Evolutionary conservation across 2,797 vertebrate species (phyloP), one percentile per base, ranked within the genome.

Genomic region (Lemur catta): DNA sequence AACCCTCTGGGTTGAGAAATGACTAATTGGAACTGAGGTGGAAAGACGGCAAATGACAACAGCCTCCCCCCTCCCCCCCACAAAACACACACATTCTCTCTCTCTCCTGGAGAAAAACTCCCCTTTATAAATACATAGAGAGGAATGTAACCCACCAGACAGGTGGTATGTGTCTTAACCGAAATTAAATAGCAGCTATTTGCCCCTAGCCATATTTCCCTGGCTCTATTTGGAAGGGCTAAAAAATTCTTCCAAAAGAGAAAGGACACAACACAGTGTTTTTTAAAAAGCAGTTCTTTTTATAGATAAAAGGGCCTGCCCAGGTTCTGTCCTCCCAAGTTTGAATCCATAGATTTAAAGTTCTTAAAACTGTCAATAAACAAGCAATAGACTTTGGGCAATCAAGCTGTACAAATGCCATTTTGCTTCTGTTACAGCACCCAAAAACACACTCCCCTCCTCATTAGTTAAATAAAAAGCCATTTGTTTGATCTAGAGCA

Each of bases 401-500:
- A 63, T 84, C 72, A 92, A 90, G 63, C 46, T 89, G 67, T 59
- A 95, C 61, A 91, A 96, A 94, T 79, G 65, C 28, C 85, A 84
- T 46, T 94, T 69, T 78, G 75, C 91, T 93, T 89, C 61, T 50
- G 74, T 94, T 84, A 72, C 26, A 95, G 71, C 38, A 65, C 65
- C 63, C 48, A 35, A 85, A 85, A 65, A 86, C 57, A 81, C 22
- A 8, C n/a, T 10, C 75, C 46, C 12, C 35, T 18, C 46, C 35
- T n/a, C 79, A 18, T 13, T 6, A 61, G 93, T 72, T 71, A 94
- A 97, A 97, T 93, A 96, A 97, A 96, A 97, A 96, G 95, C 65
- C 95, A 94, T 96, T 97, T 92, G 96, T 96, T 59, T 89, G 86
- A 84, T 72, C 82, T 81, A 74, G 91, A 86, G 89, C 71, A 67